A percentile compares a stretch with the other conserved stretches of the same genome.
Conservation (phyloP, 2,113 vertebrate species). For the Mirza zaza region DNA sequence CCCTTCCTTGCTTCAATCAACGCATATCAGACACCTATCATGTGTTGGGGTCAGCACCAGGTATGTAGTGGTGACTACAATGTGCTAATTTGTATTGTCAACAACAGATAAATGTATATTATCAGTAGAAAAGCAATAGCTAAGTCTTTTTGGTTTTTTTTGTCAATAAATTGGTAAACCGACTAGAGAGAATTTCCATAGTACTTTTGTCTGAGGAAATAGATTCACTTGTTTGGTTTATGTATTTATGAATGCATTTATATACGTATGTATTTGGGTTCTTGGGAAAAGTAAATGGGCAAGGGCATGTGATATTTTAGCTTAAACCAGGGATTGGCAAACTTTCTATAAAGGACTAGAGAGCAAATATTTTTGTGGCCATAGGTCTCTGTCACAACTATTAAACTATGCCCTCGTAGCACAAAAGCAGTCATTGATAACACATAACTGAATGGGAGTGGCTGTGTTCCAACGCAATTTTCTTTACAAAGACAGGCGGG, state of each 20-base stretch:
- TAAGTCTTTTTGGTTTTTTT: neutral
- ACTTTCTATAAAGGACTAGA: neutral
- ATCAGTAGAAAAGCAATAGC: neutral
- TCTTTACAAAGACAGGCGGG: slow-evolving; percentile 15
- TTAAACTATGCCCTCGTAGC: neutral
- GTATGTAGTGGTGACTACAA: neutral
- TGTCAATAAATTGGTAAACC: neutral
- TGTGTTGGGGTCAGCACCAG: neutral
- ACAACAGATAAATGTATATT: neutral
- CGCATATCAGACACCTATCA: neutral
- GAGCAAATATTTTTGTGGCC: neutral
- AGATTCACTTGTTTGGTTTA: neutral
- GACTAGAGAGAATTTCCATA: neutral
- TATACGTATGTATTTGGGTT: neutral
- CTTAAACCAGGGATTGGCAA: neutral
- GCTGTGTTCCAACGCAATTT: neutral
- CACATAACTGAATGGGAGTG: neutral
- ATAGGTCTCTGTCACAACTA: neutral
- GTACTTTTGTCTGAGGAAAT: neutral
- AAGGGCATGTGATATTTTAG: neutral
- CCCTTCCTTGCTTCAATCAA: neutral
- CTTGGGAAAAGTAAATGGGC: neutral
- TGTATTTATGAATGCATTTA: neutral
- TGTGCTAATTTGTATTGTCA: neutral
- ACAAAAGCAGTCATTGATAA: neutral